Evolutionary conservation across 2,888 invertebrate genomes (phyloP).

Genomic region (Leptinotarsa juncta): DNA sequence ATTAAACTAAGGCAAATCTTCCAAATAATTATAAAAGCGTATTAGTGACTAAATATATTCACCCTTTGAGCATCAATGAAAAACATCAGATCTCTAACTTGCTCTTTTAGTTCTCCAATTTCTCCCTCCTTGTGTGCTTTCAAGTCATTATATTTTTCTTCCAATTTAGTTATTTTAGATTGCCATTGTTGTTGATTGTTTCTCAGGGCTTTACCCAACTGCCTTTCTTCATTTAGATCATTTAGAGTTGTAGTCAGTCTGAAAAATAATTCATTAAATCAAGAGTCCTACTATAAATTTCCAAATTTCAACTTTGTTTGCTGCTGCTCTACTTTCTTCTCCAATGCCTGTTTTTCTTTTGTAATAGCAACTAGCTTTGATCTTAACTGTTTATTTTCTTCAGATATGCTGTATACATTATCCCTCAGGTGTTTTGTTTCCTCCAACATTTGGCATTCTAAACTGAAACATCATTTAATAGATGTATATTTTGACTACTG

Average conservation of each 20-base stretch:
- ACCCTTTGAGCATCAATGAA: slow-evolving; percentile 87
- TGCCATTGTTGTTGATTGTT: slow-evolving; percentile 83
- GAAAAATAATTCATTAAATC: slow-evolving; percentile 33
- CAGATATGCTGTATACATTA: slow-evolving; percentile 66
- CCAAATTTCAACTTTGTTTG: slow-evolving; percentile 68
- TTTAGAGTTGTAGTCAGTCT: slow-evolving; percentile 75
- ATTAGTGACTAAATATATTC: slow-evolving; percentile 28
- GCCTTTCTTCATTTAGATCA: slow-evolving; percentile 86
- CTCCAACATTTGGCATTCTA: slow-evolving; percentile 60
- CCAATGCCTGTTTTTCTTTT: slow-evolving; percentile 76
- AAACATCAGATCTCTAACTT: slow-evolving; percentile 96
- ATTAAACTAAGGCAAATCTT: no score
- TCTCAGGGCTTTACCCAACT: slow-evolving; percentile 82
- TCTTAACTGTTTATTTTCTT: slow-evolving; percentile 66
- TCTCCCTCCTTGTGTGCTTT: slow-evolving; percentile 70
- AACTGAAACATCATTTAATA: slow-evolving; percentile 44
- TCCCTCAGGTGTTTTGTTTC: slow-evolving; percentile 64
- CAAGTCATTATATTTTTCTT: slow-evolving; percentile 66
- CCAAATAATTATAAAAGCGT: no score
- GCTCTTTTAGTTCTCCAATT: slow-evolving; percentile 88
- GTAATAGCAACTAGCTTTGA: slow-evolving; percentile 69
- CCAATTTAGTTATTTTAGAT: slow-evolving; percentile 70
- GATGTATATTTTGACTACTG: neutral
- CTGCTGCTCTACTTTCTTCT: slow-evolving; percentile 77
- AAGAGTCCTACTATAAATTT: neutral